Evolutionary conservation across 2,888 invertebrate species (phyloP).

Genomic region (Hedya salicella): DNA sequence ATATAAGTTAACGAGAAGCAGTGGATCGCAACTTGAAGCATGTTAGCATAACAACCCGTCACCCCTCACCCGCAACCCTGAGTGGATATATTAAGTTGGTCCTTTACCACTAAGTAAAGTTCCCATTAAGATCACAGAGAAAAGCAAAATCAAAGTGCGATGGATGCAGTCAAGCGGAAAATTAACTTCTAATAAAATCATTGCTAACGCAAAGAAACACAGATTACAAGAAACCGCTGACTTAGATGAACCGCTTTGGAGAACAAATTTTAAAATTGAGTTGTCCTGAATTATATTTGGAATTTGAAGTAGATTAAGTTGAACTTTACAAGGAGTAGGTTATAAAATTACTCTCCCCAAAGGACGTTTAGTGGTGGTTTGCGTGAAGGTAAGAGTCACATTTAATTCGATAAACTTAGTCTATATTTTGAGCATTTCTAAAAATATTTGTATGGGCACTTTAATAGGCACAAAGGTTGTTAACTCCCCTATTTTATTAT

Average conservation of each 20-base stretch:
- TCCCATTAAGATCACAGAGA: slow-evolving; percentile 30
- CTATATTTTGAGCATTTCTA: too few relatives aligned
- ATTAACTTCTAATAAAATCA: slow-evolving; percentile 19
- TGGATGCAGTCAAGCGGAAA: slow-evolving; percentile 5
- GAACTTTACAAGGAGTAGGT: not conserved
- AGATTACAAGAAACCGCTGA: slow-evolving; percentile 5
- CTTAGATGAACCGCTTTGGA: not conserved
- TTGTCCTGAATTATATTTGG: not conserved
- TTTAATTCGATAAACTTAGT: too few relatives aligned
- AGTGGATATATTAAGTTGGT: slow-evolving; percentile 14
- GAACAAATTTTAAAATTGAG: slow-evolving; percentile 1
- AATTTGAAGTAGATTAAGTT: not conserved
- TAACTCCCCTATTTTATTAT: too few relatives aligned
- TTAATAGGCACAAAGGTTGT: too few relatives aligned
- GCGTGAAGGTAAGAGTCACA: too few relatives aligned
- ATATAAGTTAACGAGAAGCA: slow-evolving; percentile 1
- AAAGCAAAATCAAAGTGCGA: slow-evolving; percentile 10
- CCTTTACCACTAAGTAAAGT: not conserved
- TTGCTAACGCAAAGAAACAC: slow-evolving; percentile 3
- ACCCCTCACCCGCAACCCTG: too few relatives aligned
- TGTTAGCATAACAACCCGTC: slow-evolving; percentile 1
- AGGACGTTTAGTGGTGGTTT: too few relatives aligned
- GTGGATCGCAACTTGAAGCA: slow-evolving; percentile 8
- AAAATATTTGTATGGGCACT: too few relatives aligned
- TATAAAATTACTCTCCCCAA: too few relatives aligned